Evolutionary conservation across 2,797 vertebrate species (phyloP).

Genomic region (Pangasius djambal): DNA sequence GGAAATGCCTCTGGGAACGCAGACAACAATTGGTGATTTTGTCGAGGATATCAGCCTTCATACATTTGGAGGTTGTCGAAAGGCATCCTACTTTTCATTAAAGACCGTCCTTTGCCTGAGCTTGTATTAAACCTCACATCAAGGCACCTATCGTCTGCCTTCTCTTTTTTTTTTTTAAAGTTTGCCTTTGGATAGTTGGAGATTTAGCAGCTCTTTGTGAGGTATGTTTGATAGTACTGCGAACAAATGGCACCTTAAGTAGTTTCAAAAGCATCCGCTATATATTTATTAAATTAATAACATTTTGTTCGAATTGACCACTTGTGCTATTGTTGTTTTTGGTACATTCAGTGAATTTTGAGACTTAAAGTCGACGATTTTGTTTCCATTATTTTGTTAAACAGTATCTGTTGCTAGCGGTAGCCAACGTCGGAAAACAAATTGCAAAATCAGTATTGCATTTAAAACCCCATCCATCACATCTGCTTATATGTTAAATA

Average conservation of each 20-base stretch:
- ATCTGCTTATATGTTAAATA: neutral
- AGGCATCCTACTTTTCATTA: constrained; percentile 37
- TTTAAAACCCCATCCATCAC: neutral
- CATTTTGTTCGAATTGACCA: neutral
- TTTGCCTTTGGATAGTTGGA: neutral
- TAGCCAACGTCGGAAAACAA: neutral
- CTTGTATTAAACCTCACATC: constrained; percentile 39
- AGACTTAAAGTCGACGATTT: neutral
- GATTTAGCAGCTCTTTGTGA: constrained; percentile 2
- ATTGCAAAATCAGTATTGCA: neutral
- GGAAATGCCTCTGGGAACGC: constrained; percentile 45
- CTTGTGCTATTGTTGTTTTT: neutral
- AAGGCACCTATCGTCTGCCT: neutral
- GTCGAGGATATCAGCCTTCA: constrained; percentile 41
- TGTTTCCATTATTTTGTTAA: neutral
- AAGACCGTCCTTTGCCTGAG: constrained; percentile 35
- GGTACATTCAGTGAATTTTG: neutral
- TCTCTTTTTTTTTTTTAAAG: neutral
- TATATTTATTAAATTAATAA: neutral
- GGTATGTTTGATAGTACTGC: neutral
- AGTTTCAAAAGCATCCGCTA: too few relatives aligned
- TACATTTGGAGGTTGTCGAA: constrained; percentile 45
- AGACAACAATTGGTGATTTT: constrained; percentile 44
- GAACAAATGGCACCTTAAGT: neutral
- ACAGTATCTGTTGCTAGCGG: too few relatives aligned